Percentiles rank a stretch among this genome's conserved stretches.
Evolutionary conservation across 2,113 vertebrate genomes (phyloP).

Genomic region (Toxostoma redivivum): DNA sequence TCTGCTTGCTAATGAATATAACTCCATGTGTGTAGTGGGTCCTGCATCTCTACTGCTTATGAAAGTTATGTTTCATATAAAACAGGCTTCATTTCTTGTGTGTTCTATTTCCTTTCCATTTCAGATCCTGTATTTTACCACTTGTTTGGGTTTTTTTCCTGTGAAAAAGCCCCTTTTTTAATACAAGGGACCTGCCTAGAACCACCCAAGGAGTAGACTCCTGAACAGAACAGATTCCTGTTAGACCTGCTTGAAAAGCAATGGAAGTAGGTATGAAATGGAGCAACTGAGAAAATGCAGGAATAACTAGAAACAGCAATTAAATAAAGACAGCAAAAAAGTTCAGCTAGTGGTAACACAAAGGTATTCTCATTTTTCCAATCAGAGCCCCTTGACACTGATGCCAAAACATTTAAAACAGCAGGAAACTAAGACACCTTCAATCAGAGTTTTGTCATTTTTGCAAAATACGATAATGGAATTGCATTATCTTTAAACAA

Average conservation of each 20-base stretch:
- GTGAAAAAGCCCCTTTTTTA: neutral
- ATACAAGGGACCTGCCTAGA: neutral
- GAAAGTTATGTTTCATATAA: neutral
- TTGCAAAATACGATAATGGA: neutral
- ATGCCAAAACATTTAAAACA: neutral
- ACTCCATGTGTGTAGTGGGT: neutral
- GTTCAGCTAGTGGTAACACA: neutral
- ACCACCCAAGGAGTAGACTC: neutral
- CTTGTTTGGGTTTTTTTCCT: neutral
- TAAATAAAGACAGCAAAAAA: neutral
- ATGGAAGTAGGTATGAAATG: neutral
- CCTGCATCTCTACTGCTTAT: neutral
- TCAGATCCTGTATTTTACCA: neutral
- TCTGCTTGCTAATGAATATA: neutral
- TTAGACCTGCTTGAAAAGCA: neutral
- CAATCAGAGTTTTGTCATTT: neutral
- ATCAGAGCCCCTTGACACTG: rapidly evolving
- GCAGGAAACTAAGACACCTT: neutral
- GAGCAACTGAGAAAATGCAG: neutral
- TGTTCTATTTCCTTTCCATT: neutral
- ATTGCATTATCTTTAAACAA: neutral
- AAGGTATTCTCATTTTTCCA: neutral
- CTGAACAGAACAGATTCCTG: neutral
- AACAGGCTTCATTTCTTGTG: neutral
- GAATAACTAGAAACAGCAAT: neutral